phyloP scores from a whole-genome alignment of 2,797 vertebrate genomes.

The Octomys mimax region DNA sequence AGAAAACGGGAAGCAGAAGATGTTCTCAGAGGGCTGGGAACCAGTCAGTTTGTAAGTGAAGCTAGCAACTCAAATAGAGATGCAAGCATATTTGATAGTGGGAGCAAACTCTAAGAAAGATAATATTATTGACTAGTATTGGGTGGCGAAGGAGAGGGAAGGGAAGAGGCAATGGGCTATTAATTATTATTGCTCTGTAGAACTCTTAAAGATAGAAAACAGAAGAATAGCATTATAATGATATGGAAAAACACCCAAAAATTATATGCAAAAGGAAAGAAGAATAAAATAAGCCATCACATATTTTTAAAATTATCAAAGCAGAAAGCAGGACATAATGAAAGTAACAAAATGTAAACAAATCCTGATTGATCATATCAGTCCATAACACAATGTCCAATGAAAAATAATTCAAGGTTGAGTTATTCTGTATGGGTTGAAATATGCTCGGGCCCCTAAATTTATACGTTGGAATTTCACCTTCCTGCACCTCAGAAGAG shows the following conservation, averaged over 20 bases:
- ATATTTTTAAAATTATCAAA: neutral
- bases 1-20: neutral
- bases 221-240: neutral
- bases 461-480: neutral
- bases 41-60: neutral
- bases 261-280: neutral
- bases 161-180: neutral
- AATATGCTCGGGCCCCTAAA: neutral
- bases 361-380: neutral
- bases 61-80: neutral
- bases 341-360: conserved; percentile 1
- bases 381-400: neutral
- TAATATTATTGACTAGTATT: conserved; percentile 31
- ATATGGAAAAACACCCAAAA: conserved; percentile 17
- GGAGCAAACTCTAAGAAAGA: conserved; percentile 20
- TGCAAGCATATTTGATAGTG: neutral
- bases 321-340: conserved; percentile 4
- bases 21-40: neutral
- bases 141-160: neutral
- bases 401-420: conserved; percentile 11
- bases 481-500: neutral
- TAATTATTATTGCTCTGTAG: neutral
- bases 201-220: conserved; percentile 5
- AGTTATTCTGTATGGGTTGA: neutral
- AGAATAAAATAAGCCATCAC: neutral